Evolutionary conservation across 2,113 vertebrate genomes (phyloP).

Genomic region (Antechinus flavipes): DNA sequence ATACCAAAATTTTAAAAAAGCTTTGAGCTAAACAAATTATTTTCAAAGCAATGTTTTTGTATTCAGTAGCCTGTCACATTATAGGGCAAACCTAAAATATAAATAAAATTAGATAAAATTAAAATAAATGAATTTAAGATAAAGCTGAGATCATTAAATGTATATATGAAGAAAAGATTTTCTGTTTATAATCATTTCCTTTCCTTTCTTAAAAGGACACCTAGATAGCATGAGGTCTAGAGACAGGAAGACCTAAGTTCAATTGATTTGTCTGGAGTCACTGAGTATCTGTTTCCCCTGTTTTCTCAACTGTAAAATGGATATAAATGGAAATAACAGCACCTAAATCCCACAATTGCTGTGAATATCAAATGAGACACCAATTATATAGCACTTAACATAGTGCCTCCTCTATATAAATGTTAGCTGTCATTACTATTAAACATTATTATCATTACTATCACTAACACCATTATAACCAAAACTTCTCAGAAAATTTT

Average conservation of each 20-base stretch:
- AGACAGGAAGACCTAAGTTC: not conserved
- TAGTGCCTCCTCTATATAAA: not conserved
- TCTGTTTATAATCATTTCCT: not conserved
- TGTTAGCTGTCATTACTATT: not conserved
- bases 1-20: not conserved
- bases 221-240: not conserved
- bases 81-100: too few relatives aligned
- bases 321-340: not conserved
- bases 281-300: too few relatives aligned
- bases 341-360: not conserved
- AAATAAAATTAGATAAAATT: too few relatives aligned
- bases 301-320: not conserved
- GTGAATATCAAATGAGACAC: not conserved
- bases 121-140: too few relatives aligned
- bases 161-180: not conserved
- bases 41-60: not conserved
- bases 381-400: not conserved
- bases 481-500: not conserved
- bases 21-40: not conserved
- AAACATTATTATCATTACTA: not conserved
- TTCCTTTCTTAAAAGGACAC: not conserved
- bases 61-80: not conserved
- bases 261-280: not conserved
- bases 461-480: not conserved
- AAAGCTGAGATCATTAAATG: not conserved